Evolutionary conservation across 2,888 invertebrate genomes (phyloP).

Genomic region (Amblyjoppa proteus): DNA sequence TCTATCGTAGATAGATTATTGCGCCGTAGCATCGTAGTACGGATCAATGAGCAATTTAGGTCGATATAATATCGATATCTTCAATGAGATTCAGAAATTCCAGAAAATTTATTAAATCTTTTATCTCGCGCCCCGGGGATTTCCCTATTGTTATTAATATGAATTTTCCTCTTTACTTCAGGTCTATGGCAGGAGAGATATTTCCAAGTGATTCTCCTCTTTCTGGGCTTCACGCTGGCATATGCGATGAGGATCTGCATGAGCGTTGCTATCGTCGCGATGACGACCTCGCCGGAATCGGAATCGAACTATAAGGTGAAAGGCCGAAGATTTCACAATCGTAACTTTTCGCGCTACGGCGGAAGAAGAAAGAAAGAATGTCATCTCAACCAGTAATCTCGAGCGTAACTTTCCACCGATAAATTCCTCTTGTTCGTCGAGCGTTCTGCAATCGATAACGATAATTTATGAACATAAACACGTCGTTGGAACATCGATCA

Average conservation of each 20-base stretch:
- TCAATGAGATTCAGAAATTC: too few species aligned
- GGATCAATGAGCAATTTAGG: not conserved
- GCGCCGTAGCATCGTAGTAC: not conserved
- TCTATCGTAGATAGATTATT: not conserved
- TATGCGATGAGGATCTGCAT: conserved; percentile 87
- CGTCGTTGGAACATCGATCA: not conserved
- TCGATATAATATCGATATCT: not conserved
- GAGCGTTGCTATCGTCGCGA: conserved; percentile 86
- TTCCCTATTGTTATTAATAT: too few species aligned
- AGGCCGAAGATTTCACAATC: not conserved
- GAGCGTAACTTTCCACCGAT: conserved; percentile 27
- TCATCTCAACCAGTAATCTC: not conserved
- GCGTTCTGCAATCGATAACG: conserved; percentile 7
- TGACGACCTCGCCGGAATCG: conserved; percentile 80
- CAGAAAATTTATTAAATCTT: too few species aligned
- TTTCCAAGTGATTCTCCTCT: conserved; percentile 86
- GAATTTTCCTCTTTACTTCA: conserved; percentile 8
- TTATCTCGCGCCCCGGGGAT: too few species aligned
- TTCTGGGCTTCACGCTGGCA: conserved; percentile 85
- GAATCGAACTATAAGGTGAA: conserved; percentile 78
- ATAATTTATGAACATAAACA: conserved; percentile 5
- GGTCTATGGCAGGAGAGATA: conserved; percentile 86
- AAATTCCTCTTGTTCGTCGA: not conserved
- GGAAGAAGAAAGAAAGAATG: not conserved
- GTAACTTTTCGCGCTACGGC: not conserved